Evolutionary conservation across 2,797 vertebrate species (phyloP).

Genomic region (Australoheros facetus): DNA sequence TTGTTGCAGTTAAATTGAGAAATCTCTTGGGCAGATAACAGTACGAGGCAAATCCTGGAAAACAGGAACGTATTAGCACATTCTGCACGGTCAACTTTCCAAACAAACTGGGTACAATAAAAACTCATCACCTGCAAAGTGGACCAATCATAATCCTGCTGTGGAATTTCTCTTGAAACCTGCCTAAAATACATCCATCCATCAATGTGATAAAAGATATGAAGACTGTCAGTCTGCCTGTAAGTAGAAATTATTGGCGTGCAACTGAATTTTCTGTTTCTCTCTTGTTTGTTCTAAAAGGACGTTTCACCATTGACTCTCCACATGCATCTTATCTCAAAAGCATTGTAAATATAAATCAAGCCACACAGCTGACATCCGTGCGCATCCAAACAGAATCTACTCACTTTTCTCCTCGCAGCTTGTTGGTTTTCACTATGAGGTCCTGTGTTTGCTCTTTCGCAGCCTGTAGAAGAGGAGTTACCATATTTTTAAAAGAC

Average conservation of each 20-base stretch:
- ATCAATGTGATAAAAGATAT: not conserved
- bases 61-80: not conserved
- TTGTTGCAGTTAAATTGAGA: not conserved
- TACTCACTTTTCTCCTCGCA: slow-evolving; percentile 96
- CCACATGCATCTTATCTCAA: not conserved
- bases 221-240: not conserved
- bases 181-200: slow-evolving; percentile 1
- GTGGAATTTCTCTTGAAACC: slow-evolving; percentile 8
- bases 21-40: not conserved
- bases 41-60: not conserved
- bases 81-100: not conserved
- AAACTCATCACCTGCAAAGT: slow-evolving; percentile 6
- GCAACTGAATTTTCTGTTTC: fast-evolving
- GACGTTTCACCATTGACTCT: not conserved
- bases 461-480: slow-evolving; percentile 84
- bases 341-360: not conserved
- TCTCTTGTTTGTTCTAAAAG: not conserved
- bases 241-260: not conserved
- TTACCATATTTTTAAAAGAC: not conserved
- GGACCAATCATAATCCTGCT: not conserved
- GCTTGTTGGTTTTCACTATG: slow-evolving; percentile 97
- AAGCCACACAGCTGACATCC: not conserved
- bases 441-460: slow-evolving; percentile 98
- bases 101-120: slow-evolving; percentile 19
- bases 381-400: not conserved